Evolutionary conservation across 1,140 invertebrate genomes (phyloP).

Genomic region (Conus betulinus): DNA sequence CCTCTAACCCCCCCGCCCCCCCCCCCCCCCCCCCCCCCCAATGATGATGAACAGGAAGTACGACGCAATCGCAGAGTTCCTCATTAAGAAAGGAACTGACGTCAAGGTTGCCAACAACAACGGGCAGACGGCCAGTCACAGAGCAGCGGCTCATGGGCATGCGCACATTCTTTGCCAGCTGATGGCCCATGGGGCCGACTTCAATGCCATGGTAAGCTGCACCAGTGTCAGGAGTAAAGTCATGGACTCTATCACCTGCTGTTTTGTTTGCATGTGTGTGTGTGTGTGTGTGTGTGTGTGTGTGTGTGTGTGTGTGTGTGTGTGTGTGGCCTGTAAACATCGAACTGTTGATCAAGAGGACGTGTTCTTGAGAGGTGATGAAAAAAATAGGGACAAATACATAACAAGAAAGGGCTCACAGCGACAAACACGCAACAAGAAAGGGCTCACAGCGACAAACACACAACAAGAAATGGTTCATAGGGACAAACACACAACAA

Average conservation of each 20-base stretch:
- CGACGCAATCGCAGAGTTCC: neutral
- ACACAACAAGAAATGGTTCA: no score
- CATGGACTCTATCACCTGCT: neutral
- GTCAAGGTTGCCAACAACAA: constrained; percentile 16
- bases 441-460: no score
- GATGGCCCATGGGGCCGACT: constrained; percentile 18
- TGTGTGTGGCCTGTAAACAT: no score
- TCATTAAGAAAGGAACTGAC: constrained; percentile 29
- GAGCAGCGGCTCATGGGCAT: constrained; percentile 6
- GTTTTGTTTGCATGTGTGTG: no score
- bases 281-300: no score
- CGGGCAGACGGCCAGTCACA: constrained; percentile 22
- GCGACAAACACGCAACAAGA: no score
- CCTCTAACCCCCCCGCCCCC: no score
- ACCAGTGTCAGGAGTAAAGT: neutral
- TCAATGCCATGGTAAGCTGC: constrained; percentile 25
- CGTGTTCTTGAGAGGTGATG: neutral
- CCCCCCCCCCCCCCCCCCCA: no score
- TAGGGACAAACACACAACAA: no score
- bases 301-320: no score
- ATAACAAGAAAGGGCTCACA: no score
- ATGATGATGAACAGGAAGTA: constrained; percentile 8
- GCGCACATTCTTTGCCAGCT: constrained; percentile 18
- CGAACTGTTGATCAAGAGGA: neutral
- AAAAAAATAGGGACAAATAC: no score